Base-by-base conservation (phyloP, 2,888 invertebrate species). In the Hecatera dysodea region DNA sequence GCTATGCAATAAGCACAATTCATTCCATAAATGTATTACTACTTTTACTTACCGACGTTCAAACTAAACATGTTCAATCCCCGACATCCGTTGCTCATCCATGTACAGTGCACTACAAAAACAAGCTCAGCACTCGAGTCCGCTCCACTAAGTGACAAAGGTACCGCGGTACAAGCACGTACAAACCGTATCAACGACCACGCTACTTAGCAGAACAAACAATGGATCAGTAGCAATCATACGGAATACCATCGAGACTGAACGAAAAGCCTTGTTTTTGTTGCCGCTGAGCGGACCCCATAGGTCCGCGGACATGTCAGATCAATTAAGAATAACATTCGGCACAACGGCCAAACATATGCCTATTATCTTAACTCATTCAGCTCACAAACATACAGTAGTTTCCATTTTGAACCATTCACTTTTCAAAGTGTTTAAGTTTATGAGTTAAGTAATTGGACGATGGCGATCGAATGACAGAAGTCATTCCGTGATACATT, bases 141-240 rank as follows among this genome's bases (percentile, higher is more conserved):
- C 85, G 90, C 90, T 91, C 88, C 87, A 90, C 88, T 90, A 89
- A 93, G 89, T 90, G 91, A 90, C 91, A 93, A 93, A 93, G 93
- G 85, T 90, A 88, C 94, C 93, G 92, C 93, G 82, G 85, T 86
- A 85, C 86, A 88, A 89, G 91, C 91, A 92, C 91, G 92, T 90
- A 91, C 90, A 86, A 86, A 88, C 89, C 84, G 82, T 87, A 90
- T 89, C 87, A 88, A 84, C 86, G 83, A 88, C 88, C 87, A 88
- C 90, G 92, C 90, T 92, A 94, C 95, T 95, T 91, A 93, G 89
- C 90, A 92, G 91, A 88, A 90, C 91, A 94, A 95, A 95, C 91
- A 91, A 87, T 86, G 86, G 85, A 90, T 90, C 93, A 90, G 93
- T 92, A 91, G 92, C 92, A 88, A 90, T 90, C 91, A 90, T 89